Evolutionary conservation across 1,140 invertebrate genomes (phyloP).

Genomic region (Maniola jurtina): DNA sequence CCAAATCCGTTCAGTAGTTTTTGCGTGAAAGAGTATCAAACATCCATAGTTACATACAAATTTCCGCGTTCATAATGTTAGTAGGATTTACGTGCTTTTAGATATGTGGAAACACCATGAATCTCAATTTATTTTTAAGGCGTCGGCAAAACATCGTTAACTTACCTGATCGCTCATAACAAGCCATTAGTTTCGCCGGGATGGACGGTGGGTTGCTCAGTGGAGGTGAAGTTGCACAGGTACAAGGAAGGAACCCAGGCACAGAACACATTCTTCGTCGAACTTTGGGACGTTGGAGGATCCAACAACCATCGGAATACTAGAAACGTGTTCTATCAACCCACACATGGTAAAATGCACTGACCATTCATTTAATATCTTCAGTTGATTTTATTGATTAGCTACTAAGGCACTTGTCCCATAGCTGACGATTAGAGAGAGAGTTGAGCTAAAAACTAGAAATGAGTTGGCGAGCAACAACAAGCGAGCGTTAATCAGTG

Average conservation of each 20-base stretch:
- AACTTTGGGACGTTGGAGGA: slow-evolving; percentile 98
- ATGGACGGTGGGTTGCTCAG: slow-evolving; percentile 97
- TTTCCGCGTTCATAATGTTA: too few relatives aligned
- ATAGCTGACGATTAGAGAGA: too few relatives aligned
- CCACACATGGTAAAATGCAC: slow-evolving; percentile 88
- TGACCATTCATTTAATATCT: too few relatives aligned
- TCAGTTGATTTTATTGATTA: not conserved
- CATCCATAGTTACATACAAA: too few relatives aligned
- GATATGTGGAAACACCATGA: too few relatives aligned
- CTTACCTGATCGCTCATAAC: slow-evolving; percentile 94
- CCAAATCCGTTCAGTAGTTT: too few relatives aligned
- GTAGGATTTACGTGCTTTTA: too few relatives aligned
- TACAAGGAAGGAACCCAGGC: slow-evolving; percentile 95
- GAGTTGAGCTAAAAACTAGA: too few relatives aligned
- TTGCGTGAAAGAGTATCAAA: too few relatives aligned
- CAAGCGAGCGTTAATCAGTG: too few relatives aligned
- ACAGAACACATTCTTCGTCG: slow-evolving; percentile 95
- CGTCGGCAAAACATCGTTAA: slow-evolving; percentile 96
- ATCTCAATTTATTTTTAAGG: slow-evolving; percentile 76
- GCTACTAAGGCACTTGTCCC: not conserved
- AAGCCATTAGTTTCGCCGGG: slow-evolving; percentile 90
- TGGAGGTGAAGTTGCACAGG: slow-evolving; percentile 97
- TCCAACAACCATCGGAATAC: slow-evolving; percentile 95
- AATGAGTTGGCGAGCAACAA: too few relatives aligned
- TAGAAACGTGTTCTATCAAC: slow-evolving; percentile 94